Percentiles rank a stretch among this genome's conserved stretches.
These are phyloP conservation scores for Colinus virginianus DNA, from an alignment of 2,113 vertebrate genomes.

Conservation along the genomic window DNA sequence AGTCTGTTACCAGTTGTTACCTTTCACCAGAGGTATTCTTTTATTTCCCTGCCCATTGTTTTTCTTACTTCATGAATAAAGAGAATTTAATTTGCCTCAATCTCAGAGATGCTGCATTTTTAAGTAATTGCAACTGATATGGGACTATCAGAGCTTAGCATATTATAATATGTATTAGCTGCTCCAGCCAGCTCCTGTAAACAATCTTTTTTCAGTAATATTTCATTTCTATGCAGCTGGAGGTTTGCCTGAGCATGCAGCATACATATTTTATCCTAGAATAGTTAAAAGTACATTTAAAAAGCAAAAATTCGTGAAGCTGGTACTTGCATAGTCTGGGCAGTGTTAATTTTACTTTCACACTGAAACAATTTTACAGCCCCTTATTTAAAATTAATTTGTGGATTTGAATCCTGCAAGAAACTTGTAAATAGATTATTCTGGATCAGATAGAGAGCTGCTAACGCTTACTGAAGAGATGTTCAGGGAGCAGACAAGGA, in stretches of 20 bases:
- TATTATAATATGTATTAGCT: slow-evolving; percentile 58
- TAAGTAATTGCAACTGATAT: slow-evolving; percentile 53
- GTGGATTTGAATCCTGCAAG: not conserved
- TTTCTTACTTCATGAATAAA: slow-evolving; percentile 39
- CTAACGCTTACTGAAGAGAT: not conserved
- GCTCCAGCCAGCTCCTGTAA: slow-evolving; percentile 39
- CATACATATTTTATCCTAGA: slow-evolving; percentile 29
- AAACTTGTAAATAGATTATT: not conserved
- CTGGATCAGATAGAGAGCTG: not conserved
- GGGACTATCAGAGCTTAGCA: slow-evolving; percentile 21
- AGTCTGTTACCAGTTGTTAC: not conserved
- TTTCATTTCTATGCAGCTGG: slow-evolving; percentile 61
- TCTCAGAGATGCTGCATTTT: slow-evolving; percentile 40
- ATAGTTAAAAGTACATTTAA: slow-evolving; percentile 14
- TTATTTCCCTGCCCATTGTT: slow-evolving; percentile 46
- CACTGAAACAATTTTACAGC: not conserved
- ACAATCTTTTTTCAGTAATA: slow-evolving; percentile 48
- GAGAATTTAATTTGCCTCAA: slow-evolving; percentile 38
- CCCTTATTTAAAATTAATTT: slow-evolving; percentile 3
- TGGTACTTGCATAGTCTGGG: not conserved
- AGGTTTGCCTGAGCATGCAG: slow-evolving; percentile 39
- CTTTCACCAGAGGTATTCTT: slow-evolving; percentile 8
- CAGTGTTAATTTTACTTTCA: not conserved
- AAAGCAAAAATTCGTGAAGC: slow-evolving; percentile 12
- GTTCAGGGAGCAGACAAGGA: not conserved